Conservation (phyloP, 2,888 invertebrate species). For the Argyra leucocephala region DNA sequence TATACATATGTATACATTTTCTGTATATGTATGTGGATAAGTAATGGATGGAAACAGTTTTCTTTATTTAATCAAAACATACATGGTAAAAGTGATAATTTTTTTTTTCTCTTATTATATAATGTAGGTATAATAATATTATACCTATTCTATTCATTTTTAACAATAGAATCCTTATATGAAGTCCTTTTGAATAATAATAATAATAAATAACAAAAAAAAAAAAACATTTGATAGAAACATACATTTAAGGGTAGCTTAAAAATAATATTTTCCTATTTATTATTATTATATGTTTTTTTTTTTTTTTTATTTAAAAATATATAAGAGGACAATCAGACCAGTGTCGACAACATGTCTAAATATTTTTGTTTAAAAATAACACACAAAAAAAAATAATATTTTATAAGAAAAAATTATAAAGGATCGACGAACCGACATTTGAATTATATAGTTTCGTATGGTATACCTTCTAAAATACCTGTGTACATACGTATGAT, state of each 20-base stretch:
- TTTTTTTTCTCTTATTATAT: neutral
- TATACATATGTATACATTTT: no score
- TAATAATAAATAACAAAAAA: neutral
- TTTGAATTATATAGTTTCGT: no score
- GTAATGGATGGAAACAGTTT: neutral
- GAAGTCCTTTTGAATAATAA: slow-evolving; percentile 1
- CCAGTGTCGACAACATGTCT: neutral
- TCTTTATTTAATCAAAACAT: slow-evolving; percentile 3
- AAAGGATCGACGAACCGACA: no score
- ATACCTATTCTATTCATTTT: neutral
- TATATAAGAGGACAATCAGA: neutral
- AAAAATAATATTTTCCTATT: slow-evolving; percentile 4
- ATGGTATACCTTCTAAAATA: no score
- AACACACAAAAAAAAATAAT: neutral
- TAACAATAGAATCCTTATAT: neutral
- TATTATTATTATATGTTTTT: neutral
- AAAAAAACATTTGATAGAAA: neutral
- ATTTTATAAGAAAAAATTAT: no score
- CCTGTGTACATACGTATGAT: no score
- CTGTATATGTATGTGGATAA: no score
- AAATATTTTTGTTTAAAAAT: neutral
- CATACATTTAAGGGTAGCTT: slow-evolving; percentile 4
- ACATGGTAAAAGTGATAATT: slow-evolving; percentile 2
- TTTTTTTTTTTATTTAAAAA: neutral
- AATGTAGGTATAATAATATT: neutral